A percentile compares a stretch with the other conserved stretches of the same genome.
Evolutionary conservation across 2,888 invertebrate genomes (phyloP).

Genomic region (Xanthia icteritia): DNA sequence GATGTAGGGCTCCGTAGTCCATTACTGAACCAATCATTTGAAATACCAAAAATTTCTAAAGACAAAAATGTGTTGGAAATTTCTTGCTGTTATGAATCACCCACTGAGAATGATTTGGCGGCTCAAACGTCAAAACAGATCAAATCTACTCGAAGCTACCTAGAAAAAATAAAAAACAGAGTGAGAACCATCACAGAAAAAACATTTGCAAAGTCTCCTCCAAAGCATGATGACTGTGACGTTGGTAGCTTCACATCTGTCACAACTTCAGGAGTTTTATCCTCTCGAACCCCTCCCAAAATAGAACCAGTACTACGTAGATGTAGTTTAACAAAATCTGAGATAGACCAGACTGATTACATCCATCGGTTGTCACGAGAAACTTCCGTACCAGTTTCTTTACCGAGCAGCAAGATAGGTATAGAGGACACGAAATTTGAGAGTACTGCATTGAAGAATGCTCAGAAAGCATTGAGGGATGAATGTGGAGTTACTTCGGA

Average conservation of each 20-base stretch:
- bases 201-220: constrained; percentile 89
- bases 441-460: constrained; percentile 83
- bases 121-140: constrained; percentile 88
- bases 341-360: constrained; percentile 92
- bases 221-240: constrained; percentile 86
- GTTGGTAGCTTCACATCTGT: constrained; percentile 93
- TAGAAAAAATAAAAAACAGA: constrained; percentile 91
- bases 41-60: constrained; percentile 82
- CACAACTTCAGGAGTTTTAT: constrained; percentile 93
- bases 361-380: constrained; percentile 86
- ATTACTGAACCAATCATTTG: constrained; percentile 76
- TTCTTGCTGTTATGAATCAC: constrained; percentile 91
- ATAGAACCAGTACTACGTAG: constrained; percentile 82
- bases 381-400: constrained; percentile 85
- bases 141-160: constrained; percentile 89
- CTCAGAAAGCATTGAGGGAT: constrained; percentile 81
- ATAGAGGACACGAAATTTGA: constrained; percentile 82
- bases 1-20: constrained; percentile 79
- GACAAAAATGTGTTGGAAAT: constrained; percentile 91
- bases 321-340: constrained; percentile 92
- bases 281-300: constrained; percentile 85
- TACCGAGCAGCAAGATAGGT: constrained; percentile 79
- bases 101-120: constrained; percentile 85
- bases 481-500: constrained; percentile 76
- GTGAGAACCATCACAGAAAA: constrained; percentile 90